These are phyloP conservation scores for Nemoura dubitans DNA, from an alignment of 2,888 invertebrate genomes.

Conservation along the genomic window DNA sequence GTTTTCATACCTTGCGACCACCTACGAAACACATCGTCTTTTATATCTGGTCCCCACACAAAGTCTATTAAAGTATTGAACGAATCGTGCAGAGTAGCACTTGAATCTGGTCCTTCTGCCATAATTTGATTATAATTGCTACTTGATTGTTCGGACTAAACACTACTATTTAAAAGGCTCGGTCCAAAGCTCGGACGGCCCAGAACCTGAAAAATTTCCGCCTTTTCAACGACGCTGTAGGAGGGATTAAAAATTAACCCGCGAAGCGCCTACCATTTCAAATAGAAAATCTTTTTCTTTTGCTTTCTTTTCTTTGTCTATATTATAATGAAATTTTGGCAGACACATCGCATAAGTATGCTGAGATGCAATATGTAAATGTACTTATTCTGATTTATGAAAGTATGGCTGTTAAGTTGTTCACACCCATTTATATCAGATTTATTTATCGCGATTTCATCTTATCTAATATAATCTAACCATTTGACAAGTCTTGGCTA, in stretches of 20 bases:
- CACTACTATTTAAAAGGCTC: background rate
- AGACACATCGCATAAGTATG: too few species aligned
- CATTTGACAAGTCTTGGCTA: too few species aligned
- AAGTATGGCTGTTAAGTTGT: background rate
- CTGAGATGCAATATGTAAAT: too few species aligned
- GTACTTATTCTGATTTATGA: too few species aligned
- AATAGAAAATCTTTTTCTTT: background rate
- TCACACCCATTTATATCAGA: background rate
- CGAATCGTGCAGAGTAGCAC: slow-evolving; percentile 58
- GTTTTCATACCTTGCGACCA: slow-evolving; percentile 83
- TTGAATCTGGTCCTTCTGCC: slow-evolving; percentile 16
- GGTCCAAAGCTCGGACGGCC: background rate
- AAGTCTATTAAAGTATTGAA: slow-evolving; percentile 78
- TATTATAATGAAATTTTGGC: background rate
- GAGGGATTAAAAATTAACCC: background rate
- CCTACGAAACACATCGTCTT: slow-evolving; percentile 86
- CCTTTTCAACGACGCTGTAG: background rate
- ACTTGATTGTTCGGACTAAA: background rate
- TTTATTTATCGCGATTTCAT: background rate
- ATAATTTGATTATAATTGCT: slow-evolving; percentile 8
- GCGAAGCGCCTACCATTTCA: background rate
- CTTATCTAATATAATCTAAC: background rate
- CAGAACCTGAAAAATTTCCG: background rate
- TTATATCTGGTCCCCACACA: slow-evolving; percentile 86
- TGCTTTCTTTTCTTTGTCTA: background rate